These are phyloP conservation scores for Cladopsammia gracilis DNA, from an alignment of 64 coral and sea anemone genomes.

Conservation along the genomic window DNA sequence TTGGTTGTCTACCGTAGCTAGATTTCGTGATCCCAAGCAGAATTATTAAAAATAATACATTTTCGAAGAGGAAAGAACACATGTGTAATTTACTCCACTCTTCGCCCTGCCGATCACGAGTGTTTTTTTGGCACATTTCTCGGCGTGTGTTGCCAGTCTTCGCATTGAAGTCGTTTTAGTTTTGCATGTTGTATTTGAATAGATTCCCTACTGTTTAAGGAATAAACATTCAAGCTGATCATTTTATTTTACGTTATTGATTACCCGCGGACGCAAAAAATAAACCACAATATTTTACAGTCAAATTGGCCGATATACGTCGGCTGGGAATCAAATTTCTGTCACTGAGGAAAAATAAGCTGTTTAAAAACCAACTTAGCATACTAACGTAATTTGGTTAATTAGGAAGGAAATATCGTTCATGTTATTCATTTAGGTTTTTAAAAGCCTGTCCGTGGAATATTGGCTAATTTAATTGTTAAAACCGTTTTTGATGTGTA, in stretches of 20 bases:
- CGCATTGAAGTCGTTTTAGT: too few relatives aligned
- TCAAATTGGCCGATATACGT: neutral
- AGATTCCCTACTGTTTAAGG: slow-evolving; percentile 15
- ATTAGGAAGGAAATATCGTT: slow-evolving; percentile 46
- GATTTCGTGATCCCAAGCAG: too few relatives aligned
- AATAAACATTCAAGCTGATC: slow-evolving; percentile 7
- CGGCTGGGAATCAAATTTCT: slow-evolving; percentile 7
- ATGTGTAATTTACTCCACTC: neutral
- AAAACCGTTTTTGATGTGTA: slow-evolving; percentile 35
- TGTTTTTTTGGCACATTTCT: neutral
- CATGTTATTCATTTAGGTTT: slow-evolving; percentile 22
- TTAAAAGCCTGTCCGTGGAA: slow-evolving; percentile 18
- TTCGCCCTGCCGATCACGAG: neutral
- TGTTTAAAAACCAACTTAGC: neutral
- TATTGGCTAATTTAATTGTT: slow-evolving; percentile 43
- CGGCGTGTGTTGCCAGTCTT: neutral
- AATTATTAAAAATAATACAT: too few relatives aligned
- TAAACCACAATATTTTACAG: neutral
- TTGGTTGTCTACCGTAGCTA: neutral
- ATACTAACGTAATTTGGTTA: neutral
- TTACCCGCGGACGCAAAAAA: neutral
- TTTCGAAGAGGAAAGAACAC: neutral
- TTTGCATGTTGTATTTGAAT: neutral
- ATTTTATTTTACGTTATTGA: slow-evolving; percentile 23
- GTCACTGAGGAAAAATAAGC: neutral